Base-by-base conservation (phyloP, 2,888 invertebrate genomes). In the Oligia fasciuncula region DNA sequence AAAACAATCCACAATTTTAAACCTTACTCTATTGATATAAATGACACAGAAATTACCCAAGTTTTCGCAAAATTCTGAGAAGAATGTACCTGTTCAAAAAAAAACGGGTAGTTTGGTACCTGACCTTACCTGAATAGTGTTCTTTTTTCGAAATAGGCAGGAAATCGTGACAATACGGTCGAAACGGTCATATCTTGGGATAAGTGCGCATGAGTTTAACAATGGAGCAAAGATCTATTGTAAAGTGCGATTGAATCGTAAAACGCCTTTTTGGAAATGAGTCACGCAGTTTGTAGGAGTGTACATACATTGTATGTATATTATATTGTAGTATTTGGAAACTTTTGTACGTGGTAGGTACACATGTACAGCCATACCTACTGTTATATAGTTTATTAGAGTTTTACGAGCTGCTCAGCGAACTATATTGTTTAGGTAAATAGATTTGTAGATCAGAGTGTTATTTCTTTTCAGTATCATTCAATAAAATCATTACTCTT, bases 121-220 rank as follows among this genome's bases (percentile, higher is more conserved):
- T 94, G 92, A 88, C 79, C 81, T 85, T 91, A 92, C 91, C 91
- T 91, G 91, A 29, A 60, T 88, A 77, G 67, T 80, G 51, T 77
- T 43, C 8, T 68, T 83, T 85, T 93, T 93, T 93, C 91, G 87
- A 90, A 91, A 90, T 83, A 88, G 90, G 90, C 95, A 96, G 95
- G 96, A 95, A 95, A 95, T 94, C 89, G 92, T 92, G 93, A 95
- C 96, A 96, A 95, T 94, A 84, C 90, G 78, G 68, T 85, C 90
- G 75, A 87, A 90, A 92, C 91, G 94, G 94, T 93, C 94, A 93
- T 85, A 90, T 89, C 89, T 88, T 88, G 90, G 91, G 85, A 86
- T 91, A 91, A 91, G 91, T 90, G 86, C 88, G 84, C 89, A 89
- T 77, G 79, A 73, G 84, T 86, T 71, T 70, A 84, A 90, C 88